Evolutionary conservation across 2,113 vertebrate species (phyloP).

Genomic region (Cyphomyrus plagiostoma): DNA sequence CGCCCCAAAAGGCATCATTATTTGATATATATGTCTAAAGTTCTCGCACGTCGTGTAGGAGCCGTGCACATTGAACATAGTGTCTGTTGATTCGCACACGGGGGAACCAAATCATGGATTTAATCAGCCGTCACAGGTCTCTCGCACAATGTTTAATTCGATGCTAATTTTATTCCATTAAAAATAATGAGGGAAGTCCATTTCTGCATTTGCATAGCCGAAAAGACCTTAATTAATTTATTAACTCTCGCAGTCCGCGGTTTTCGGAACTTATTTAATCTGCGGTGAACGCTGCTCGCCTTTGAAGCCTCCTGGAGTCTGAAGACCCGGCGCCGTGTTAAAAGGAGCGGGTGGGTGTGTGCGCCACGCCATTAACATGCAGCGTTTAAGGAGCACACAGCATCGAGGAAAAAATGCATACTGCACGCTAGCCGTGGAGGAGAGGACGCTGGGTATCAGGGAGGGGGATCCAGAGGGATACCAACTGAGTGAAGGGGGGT

Average conservation of each 20-base stretch:
- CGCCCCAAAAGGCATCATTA: not conserved
- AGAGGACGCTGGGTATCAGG: not conserved
- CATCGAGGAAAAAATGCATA: not conserved
- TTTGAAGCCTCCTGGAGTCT: constrained; percentile 1
- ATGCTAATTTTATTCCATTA: constrained; percentile 42
- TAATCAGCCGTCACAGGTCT: constrained; percentile 6
- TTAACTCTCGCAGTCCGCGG: constrained; percentile 10
- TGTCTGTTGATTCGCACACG: not conserved
- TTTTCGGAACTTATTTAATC: not conserved
- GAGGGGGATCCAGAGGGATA: not conserved
- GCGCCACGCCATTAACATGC: not conserved
- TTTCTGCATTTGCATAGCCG: constrained; percentile 39
- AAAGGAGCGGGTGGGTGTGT: not conserved
- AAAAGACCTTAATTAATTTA: constrained; percentile 38
- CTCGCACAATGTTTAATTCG: constrained; percentile 26
- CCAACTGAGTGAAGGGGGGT: not conserved
- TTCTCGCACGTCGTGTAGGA: not conserved
- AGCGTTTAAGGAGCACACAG: not conserved
- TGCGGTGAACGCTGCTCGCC: not conserved
- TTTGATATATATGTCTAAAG: not conserved
- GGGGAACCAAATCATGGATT: not conserved
- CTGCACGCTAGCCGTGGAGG: not conserved
- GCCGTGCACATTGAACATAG: not conserved
- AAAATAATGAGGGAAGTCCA: constrained; percentile 25
- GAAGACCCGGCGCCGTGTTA: not conserved